A percentile compares a stretch with the other conserved stretches of the same genome.
Evolutionary conservation across 2,888 invertebrate genomes (phyloP).

Genomic region (Cephus runcator): DNA sequence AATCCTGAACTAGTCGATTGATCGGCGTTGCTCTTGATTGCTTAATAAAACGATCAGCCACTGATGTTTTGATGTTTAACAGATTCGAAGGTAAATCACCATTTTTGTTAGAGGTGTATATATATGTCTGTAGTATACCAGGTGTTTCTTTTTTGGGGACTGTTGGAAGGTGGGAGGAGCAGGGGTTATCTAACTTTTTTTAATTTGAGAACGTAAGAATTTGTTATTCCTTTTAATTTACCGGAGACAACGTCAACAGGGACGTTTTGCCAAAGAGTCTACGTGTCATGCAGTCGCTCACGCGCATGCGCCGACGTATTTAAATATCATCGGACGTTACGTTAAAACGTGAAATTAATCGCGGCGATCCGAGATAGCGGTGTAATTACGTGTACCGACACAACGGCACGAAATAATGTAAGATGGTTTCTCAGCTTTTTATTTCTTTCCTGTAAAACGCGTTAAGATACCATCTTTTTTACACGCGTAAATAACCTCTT

Average conservation of each 20-base stretch:
- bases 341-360: slow-evolving; percentile 57
- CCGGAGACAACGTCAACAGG: not conserved
- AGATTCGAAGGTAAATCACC: not conserved
- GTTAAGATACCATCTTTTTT: slow-evolving; percentile 30
- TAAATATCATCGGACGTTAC: slow-evolving; percentile 22
- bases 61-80: not conserved
- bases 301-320: slow-evolving; percentile 19
- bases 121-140: too few relatives aligned
- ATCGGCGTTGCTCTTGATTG: not conserved
- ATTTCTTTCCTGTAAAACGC: slow-evolving; percentile 13
- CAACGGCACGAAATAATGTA: slow-evolving; percentile 3
- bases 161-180: not conserved
- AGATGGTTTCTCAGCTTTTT: slow-evolving; percentile 1
- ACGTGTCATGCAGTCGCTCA: not conserved
- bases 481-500: slow-evolving; percentile 1
- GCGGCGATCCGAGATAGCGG: slow-evolving; percentile 51
- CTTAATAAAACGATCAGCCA: not conserved
- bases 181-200: not conserved
- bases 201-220: not conserved
- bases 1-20: not conserved
- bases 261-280: not conserved
- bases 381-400: slow-evolving; percentile 41
- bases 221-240: not conserved
- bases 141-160: too few relatives aligned
- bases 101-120: not conserved